phyloP scores from a whole-genome alignment of 2,797 vertebrate genomes.

The Anas georgica region DNA sequence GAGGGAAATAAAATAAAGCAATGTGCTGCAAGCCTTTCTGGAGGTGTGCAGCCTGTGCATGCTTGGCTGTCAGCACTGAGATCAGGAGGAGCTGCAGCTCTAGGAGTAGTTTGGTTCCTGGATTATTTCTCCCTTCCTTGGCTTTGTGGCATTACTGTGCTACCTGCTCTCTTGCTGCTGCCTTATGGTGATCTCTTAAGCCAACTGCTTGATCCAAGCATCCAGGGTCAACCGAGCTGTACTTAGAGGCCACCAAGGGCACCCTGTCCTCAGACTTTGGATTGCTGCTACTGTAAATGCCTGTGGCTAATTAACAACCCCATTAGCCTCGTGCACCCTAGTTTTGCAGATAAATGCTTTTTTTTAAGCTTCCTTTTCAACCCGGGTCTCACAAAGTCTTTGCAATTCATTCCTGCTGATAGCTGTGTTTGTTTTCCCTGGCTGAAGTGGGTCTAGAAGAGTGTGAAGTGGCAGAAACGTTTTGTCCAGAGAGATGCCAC shows the following conservation, averaged over 20 bases:
- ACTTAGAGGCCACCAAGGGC: not conserved
- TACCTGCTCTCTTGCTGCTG: not conserved
- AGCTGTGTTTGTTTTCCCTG: not conserved
- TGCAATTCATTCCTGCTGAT: not conserved
- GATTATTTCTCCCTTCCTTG: not conserved
- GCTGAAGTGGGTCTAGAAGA: not conserved
- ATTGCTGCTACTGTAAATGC: not conserved
- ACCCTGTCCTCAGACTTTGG: not conserved
- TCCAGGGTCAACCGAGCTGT: not conserved
- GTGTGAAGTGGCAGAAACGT: not conserved
- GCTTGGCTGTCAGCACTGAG: not conserved
- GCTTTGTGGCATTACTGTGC: not conserved
- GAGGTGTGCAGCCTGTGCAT: rapidly evolving
- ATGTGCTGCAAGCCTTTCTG: not conserved
- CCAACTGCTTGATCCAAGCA: not conserved
- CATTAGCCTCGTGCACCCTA: not conserved
- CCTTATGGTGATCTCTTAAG: not conserved
- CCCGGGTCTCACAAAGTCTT: not conserved
- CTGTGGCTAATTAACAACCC: not conserved
- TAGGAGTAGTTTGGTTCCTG: not conserved
- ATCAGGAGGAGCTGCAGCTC: not conserved
- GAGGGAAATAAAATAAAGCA: not conserved
- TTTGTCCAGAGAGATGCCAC: not conserved
- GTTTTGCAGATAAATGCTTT: not conserved
- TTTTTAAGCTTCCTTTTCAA: not conserved